Conservation (phyloP, 2,888 invertebrate species). For the Melanchra persicariae region DNA sequence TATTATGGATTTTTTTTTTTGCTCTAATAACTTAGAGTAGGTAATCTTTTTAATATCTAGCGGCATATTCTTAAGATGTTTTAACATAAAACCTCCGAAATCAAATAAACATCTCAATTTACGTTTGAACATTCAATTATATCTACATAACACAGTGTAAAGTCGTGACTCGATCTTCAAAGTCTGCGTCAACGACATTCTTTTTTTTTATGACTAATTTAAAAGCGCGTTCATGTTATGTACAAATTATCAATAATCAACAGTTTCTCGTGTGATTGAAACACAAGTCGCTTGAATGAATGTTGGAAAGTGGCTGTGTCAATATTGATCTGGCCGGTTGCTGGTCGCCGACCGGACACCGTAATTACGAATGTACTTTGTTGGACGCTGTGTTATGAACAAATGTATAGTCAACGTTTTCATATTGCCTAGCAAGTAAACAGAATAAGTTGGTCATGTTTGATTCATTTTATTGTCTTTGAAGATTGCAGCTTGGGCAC, state of each 20-base stretch:
- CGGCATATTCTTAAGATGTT: slow-evolving; percentile 40
- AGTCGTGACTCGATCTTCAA: slow-evolving; percentile 55
- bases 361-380: slow-evolving; percentile 59
- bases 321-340: slow-evolving; percentile 70
- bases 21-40: slow-evolving; percentile 32
- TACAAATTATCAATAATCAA: slow-evolving; percentile 74
- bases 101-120: slow-evolving; percentile 58
- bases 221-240: slow-evolving; percentile 61
- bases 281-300: slow-evolving; percentile 66
- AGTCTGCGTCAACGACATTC: slow-evolving; percentile 58
- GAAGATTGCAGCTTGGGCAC: background rate
- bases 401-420: slow-evolving; percentile 45
- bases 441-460: slow-evolving; percentile 25
- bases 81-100: slow-evolving; percentile 37
- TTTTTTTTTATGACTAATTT: slow-evolving; percentile 61
- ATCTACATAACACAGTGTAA: slow-evolving; percentile 36
- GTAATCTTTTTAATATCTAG: slow-evolving; percentile 9
- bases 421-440: slow-evolving; percentile 48
- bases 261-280: slow-evolving; percentile 68
- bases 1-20: slow-evolving; percentile 13
- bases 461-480: slow-evolving; percentile 31
- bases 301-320: slow-evolving; percentile 73
- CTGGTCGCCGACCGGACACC: slow-evolving; percentile 62
- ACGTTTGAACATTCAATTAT: slow-evolving; percentile 59
- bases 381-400: slow-evolving; percentile 38